Base-by-base conservation (phyloP, 2,113 vertebrate species). In the Hirundichthys speculiger region DNA sequence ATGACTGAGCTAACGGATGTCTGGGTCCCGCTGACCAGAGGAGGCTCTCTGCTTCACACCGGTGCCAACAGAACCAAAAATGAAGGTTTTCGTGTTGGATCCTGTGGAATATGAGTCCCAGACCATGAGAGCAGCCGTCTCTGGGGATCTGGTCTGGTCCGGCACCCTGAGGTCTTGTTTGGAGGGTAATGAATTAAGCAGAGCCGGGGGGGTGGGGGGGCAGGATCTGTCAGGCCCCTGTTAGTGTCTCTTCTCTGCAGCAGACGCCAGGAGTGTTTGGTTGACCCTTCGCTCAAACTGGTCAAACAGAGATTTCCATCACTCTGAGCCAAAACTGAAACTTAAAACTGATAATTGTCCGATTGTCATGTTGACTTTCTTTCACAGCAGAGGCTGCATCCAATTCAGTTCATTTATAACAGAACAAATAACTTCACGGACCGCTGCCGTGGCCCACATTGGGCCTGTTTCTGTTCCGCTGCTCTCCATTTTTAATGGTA, bases 241-340 rank as follows among this genome's bases (percentile, higher is more conserved):
- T 89, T 89, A 89, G 83, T 77, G 56, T 89, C 84, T 85, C 72
- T 83, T 74, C 88, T 81, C 77, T 52, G 64, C 69, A 65, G 66
- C 81, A 80, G 83, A 79, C 62, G 1, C 60, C 63, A 69, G 78
- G 71, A 84, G 88, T 62, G 58, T 53, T 55, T 55, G 64, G 30
- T 47, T 89, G 85, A 91, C 86, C 87, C 84, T 73, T 80, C 63
- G 25, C 78, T 77, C 27, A 47, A 6, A 20, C 80, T 76, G 83
- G 71, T 83, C 86, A 85, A 50, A 73, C 54, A 5, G 19, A 68
- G 66, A 56, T 67, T 87, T 87, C 87, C 73, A 82, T 90, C 87
- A 88, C 75, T 39, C 46, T 67, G 77, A 78, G 77, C 75, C 73
- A 70, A 62, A 79, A 82, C 80, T 56, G 38, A 53, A 55, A 55